Percentiles rank a stretch among this genome's conserved stretches.
These are phyloP conservation scores for Copidosoma aretas DNA, from an alignment of 2,888 invertebrate genomes.

Conservation along the genomic window DNA sequence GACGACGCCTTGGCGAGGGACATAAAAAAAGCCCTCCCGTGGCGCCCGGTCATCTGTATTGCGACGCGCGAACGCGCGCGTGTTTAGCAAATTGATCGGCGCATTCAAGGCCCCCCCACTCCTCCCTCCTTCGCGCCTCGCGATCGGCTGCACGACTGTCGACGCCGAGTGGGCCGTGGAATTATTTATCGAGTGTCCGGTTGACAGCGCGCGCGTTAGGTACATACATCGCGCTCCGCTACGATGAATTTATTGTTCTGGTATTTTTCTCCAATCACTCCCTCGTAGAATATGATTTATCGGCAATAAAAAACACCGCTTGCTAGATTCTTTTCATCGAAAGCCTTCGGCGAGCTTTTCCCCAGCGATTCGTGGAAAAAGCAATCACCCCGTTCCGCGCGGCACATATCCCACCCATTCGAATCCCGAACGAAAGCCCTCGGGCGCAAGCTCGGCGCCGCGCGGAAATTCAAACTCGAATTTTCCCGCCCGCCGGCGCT, in stretches of 20 bases:
- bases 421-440: no score
- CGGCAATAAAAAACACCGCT: no score
- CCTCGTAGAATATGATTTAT: no score
- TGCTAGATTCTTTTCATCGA: no score
- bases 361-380: no score
- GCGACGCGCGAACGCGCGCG: conserved; percentile 19
- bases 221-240: no score
- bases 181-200: neutral
- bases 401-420: no score
- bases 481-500: conserved; percentile 33
- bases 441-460: no score
- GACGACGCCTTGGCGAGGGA: conserved; percentile 40
- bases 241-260: no score
- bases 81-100: conserved; percentile 30
- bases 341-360: no score
- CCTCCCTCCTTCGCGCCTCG: neutral
- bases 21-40: conserved; percentile 44
- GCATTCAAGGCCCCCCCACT: neutral
- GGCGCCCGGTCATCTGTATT: conserved; percentile 39
- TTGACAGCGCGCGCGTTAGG: neutral
- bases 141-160: neutral
- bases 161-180: neutral
- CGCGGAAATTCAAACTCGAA: neutral
- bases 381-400: no score
- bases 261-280: no score